phyloP scores from a whole-genome alignment of 2,888 invertebrate species.

The Pelosia muscerda region DNA sequence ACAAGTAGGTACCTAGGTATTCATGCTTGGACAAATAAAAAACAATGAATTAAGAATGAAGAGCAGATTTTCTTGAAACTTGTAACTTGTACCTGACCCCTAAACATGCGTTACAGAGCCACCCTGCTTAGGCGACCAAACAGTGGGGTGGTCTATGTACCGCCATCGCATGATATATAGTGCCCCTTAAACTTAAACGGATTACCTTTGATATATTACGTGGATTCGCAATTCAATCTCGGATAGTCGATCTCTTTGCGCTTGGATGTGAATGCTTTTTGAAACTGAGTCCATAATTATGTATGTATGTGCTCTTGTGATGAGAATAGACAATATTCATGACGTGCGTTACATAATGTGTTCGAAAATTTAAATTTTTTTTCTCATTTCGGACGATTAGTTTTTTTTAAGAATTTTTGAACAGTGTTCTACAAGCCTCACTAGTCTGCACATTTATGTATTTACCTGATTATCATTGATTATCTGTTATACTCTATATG shows the following conservation, averaged over 20 bases:
- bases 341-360: not conserved
- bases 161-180: constrained; percentile 81
- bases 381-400: no score
- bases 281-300: constrained; percentile 70
- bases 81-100: constrained; percentile 54
- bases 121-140: constrained; percentile 84
- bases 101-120: constrained; percentile 78
- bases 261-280: constrained; percentile 78
- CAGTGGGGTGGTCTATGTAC: constrained; percentile 77
- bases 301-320: constrained; percentile 26
- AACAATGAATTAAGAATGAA: no score
- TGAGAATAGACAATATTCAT: constrained; percentile 16
- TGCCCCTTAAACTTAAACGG: constrained; percentile 86
- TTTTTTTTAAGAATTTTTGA: no score
- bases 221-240: constrained; percentile 84
- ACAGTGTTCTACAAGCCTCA: no score
- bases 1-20: no score
- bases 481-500: not conserved
- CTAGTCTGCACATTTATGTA: no score
- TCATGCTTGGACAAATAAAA: no score
- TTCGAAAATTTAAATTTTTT: constrained; percentile 9
- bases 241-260: constrained; percentile 75
- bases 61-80: constrained; percentile 16
- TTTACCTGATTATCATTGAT: no score
- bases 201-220: constrained; percentile 87